Base-by-base conservation (phyloP, 2,797 vertebrate species). In the Platalea minor region DNA sequence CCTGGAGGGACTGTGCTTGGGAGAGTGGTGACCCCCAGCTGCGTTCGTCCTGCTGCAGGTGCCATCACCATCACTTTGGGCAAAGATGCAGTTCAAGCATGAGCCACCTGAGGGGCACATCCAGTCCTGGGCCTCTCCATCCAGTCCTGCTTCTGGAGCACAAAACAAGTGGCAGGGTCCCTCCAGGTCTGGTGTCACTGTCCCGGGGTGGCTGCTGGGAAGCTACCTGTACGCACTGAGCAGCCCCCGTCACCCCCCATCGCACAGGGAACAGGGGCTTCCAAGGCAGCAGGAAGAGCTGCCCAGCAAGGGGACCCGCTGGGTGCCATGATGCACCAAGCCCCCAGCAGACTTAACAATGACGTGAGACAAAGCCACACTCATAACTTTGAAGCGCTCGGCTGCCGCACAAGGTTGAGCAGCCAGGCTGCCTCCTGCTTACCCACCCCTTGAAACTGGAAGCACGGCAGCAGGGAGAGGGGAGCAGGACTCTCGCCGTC, bases 171-270 rank as follows among this genome's bases (percentile, higher is more conserved):
- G 29, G 13, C 70, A 73, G 45, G 21, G 24, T 64, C 64, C 51
- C 37, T 70, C 33, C 48, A 45, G 37, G 41, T 56, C 63, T 76
- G 35, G n/a, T 41, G 51, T 79, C 48, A 75, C 11, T 3, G 4
- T 54, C 29, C 41, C 0, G 0, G 5, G 7, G 16, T 28, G 45
- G 23, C 45, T 60, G 45, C n/a, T 64, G 61, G 41, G 64, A 28
- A 74, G 46, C 24, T 37, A 50, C 60, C 35, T 60, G 64, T 46
- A 61, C 46, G n/a, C 48, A 35, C 51, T 39, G 46, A 84, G 73
- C 64, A 89, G 64, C 33, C 39, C 17, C 56, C 37, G 69, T 57
- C 69, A 61, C 14, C 39, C 13, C 19, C 15, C 43, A 43, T 8
- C 0, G 0, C 69, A 69, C n/a, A 77, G 24, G 15, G 39, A 60